These are phyloP conservation scores for Aphyosemion australe DNA, from an alignment of 2,113 vertebrate genomes.

Conservation along the genomic window DNA sequence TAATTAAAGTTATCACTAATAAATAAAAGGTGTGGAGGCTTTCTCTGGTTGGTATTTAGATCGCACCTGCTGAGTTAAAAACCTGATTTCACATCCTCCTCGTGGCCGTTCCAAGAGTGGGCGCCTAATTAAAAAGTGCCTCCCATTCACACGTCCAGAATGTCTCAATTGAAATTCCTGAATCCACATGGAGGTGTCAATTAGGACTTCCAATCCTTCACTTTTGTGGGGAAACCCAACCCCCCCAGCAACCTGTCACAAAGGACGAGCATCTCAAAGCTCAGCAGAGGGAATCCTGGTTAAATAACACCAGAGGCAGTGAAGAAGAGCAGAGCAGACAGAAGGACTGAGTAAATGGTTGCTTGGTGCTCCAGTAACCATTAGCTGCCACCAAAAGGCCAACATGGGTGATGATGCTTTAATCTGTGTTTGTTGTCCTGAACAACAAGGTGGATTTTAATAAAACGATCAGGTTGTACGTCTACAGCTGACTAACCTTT, in stretches of 20 bases:
- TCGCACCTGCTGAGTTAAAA: conserved; percentile 46
- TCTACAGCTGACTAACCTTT: too few relatives aligned
- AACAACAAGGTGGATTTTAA: too few relatives aligned
- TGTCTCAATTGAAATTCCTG: conserved; percentile 65
- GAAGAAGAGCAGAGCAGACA: conserved; percentile 6
- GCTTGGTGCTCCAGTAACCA: neutral
- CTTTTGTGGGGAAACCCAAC: conserved; percentile 37
- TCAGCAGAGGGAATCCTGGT: conserved; percentile 28
- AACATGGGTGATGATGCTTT: too few relatives aligned
- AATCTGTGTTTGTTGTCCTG: too few relatives aligned
- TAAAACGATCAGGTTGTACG: too few relatives aligned
- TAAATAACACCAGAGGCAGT: conserved; percentile 39
- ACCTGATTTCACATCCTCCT: conserved; percentile 37
- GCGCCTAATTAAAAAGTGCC: conserved; percentile 54
- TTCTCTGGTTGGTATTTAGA: conserved; percentile 21
- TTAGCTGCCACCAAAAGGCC: too few relatives aligned
- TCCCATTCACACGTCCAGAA: conserved; percentile 55
- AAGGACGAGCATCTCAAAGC: conserved; percentile 66
- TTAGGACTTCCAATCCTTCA: conserved; percentile 54
- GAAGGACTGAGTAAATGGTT: neutral
- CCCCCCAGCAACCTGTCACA: conserved; percentile 60
- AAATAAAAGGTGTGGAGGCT: conserved; percentile 25
- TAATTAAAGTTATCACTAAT: conserved; percentile 53
- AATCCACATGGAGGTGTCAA: conserved; percentile 64
- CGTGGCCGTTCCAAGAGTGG: conserved; percentile 19